These are phyloP conservation scores for Lagorchestes hirsutus DNA, from an alignment of 2,797 vertebrate species.

Conservation along the genomic window DNA sequence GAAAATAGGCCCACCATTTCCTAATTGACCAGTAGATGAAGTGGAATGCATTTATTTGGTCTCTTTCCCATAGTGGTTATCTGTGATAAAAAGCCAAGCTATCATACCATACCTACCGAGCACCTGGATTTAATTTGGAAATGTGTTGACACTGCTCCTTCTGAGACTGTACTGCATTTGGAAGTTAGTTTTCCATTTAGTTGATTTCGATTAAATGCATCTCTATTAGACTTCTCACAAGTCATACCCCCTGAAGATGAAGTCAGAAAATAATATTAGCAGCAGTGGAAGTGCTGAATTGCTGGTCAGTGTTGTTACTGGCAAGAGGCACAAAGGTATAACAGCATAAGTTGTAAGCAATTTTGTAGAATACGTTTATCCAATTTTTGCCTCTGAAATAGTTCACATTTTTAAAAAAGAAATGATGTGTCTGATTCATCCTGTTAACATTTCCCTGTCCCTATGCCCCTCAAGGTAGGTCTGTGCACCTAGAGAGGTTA, in stretches of 20 bases:
- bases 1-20: slow-evolving; percentile 26
- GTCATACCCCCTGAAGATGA: slow-evolving; percentile 54
- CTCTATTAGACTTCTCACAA: slow-evolving; percentile 65
- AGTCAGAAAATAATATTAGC: slow-evolving; percentile 62
- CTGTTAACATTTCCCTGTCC: slow-evolving; percentile 71
- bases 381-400: slow-evolving; percentile 66
- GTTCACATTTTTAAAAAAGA: slow-evolving; percentile 51
- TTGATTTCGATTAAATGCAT: slow-evolving; percentile 75
- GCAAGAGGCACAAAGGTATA: slow-evolving; percentile 39
- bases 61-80: slow-evolving; percentile 36
- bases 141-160: slow-evolving; percentile 67
- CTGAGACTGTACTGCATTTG: slow-evolving; percentile 60
- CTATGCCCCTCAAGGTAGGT: slow-evolving; percentile 80
- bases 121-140: slow-evolving; percentile 74
- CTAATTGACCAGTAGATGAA: slow-evolving; percentile 61
- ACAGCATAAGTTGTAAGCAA: slow-evolving; percentile 27
- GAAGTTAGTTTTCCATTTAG: slow-evolving; percentile 68
- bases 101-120: slow-evolving; percentile 20
- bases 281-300: slow-evolving; percentile 24
- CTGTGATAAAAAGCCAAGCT: slow-evolving; percentile 62
- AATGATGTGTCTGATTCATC: slow-evolving; percentile 65
- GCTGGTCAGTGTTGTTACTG: slow-evolving; percentile 59
- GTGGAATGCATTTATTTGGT: slow-evolving; percentile 43
- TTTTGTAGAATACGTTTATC: slow-evolving; percentile 60
- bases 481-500: slow-evolving; percentile 85